Percentiles rank a stretch among this genome's conserved stretches.
These are phyloP conservation scores for Dryobates pubescens DNA, from an alignment of 2,797 vertebrate genomes.

Conservation along the genomic window DNA sequence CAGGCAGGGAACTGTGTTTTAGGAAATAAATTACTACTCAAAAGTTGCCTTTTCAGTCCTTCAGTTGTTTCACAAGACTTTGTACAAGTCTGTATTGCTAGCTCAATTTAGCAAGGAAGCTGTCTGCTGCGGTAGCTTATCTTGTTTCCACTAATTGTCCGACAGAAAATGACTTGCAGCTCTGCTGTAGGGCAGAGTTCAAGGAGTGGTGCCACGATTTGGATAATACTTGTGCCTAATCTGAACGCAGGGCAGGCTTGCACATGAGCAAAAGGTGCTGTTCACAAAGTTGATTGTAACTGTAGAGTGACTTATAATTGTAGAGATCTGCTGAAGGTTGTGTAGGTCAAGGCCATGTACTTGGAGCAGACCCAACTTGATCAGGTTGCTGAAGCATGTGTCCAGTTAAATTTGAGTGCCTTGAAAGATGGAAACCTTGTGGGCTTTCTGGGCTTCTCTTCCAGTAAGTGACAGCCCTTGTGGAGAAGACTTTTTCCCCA, in stretches of 20 bases:
- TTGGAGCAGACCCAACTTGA: neutral
- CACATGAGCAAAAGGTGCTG: neutral
- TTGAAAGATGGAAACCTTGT: neutral
- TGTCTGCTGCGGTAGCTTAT: slow-evolving; percentile 34
- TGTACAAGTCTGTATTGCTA: neutral
- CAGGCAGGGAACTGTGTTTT: neutral
- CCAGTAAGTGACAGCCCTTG: neutral
- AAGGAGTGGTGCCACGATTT: neutral
- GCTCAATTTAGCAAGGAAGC: slow-evolving; percentile 39
- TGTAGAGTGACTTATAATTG: neutral
- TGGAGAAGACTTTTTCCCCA: neutral
- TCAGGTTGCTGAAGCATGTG: neutral
- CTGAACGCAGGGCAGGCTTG: neutral
- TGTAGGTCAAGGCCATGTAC: neutral
- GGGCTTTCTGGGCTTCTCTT: neutral
- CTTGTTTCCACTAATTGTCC: slow-evolving; percentile 72
- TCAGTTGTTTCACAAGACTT: neutral
- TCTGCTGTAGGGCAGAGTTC: slow-evolving; percentile 54
- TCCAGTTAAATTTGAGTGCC: neutral
- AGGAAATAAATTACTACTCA: neutral
- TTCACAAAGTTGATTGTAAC: neutral
- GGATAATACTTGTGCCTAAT: neutral
- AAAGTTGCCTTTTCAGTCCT: neutral
- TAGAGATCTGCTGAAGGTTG: neutral
- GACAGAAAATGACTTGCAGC: slow-evolving; percentile 45